Conservation (phyloP, 2,797 vertebrate species). For the Aulostomus chinensis region DNA sequence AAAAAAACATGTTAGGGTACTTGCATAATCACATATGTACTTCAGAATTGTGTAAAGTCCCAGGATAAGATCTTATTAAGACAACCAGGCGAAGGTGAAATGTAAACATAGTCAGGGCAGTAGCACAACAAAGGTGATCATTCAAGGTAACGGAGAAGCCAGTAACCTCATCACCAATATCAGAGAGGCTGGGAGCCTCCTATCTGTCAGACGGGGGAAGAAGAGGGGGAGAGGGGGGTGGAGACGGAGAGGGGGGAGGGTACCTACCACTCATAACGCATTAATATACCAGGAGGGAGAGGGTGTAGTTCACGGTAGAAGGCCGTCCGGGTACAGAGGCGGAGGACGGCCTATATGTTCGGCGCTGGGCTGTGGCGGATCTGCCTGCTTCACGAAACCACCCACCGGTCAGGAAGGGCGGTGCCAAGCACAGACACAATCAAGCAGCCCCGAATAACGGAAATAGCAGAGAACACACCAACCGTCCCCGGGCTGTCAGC, state of each 20-base stretch:
- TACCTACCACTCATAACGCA: conserved; percentile 99
- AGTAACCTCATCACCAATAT: conserved; percentile 69
- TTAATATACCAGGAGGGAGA: conserved; percentile 89
- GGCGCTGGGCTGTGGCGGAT: conserved; percentile 92
- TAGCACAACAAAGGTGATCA: conserved; percentile 78
- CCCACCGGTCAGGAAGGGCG: conserved; percentile 86
- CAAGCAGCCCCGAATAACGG: conserved; percentile 70
- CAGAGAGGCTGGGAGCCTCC: conserved; percentile 52
- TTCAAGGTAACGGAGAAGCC: conserved; percentile 55
- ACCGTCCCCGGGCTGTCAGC: conserved; percentile 46
- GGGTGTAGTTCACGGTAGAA: conserved; percentile 91
- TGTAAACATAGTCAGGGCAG: conserved; percentile 24
- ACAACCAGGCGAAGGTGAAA: too few relatives aligned
- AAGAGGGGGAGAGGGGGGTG: conserved; percentile 72
- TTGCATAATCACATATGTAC: too few relatives aligned
- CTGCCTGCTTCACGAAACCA: conserved; percentile 91
- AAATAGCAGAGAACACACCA: conserved; percentile 51
- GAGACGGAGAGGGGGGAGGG: conserved; percentile 84
- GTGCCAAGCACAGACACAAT: conserved; percentile 75
- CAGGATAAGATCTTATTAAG: background rate
- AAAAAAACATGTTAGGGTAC: conserved; percentile 58
- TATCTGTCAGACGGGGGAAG: conserved; percentile 58
- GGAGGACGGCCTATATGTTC: conserved; percentile 96
- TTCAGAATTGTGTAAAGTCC: too few relatives aligned
- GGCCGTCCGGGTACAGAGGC: conserved; percentile 86